These are phyloP conservation scores for Luehdorfia chinensis DNA, from an alignment of 1,140 invertebrate species.

Conservation along the genomic window DNA sequence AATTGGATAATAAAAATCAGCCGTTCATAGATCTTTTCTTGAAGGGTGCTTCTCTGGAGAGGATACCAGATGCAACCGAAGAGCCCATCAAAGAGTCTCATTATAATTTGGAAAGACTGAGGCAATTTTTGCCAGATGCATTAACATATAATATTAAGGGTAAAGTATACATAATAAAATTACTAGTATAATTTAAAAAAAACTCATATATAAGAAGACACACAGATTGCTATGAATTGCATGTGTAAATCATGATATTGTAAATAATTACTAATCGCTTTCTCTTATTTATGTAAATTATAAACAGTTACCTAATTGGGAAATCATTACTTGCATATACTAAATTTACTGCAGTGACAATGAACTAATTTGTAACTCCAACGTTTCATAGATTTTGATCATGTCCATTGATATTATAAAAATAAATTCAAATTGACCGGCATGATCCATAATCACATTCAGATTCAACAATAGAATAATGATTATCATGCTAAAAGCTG, in stretches of 20 bases:
- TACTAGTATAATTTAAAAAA: conserved; percentile 30
- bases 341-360: too few species aligned
- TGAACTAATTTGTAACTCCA: too few species aligned
- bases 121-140: conserved; percentile 51
- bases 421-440: too few species aligned
- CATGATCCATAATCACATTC: too few species aligned
- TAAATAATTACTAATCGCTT: conserved; percentile 8
- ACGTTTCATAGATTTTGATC: too few species aligned
- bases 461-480: conserved; percentile 1
- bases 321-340: too few species aligned
- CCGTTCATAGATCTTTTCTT: conserved; percentile 57
- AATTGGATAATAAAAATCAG: conserved; percentile 46
- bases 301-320: too few species aligned
- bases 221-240: conserved; percentile 56
- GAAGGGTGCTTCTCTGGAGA: conserved; percentile 48
- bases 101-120: conserved; percentile 56
- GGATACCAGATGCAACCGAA: conserved; percentile 61
- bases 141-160: conserved; percentile 50
- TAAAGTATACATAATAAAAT: conserved; percentile 58
- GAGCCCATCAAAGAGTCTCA: conserved; percentile 63
- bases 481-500: conserved; percentile 1
- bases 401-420: too few species aligned
- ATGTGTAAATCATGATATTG: conserved; percentile 1
- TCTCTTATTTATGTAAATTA: too few species aligned
- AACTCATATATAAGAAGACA: conserved; percentile 58